phyloP scores from a whole-genome alignment of 2,888 invertebrate genomes.

The Trichogramma evanescens region DNA sequence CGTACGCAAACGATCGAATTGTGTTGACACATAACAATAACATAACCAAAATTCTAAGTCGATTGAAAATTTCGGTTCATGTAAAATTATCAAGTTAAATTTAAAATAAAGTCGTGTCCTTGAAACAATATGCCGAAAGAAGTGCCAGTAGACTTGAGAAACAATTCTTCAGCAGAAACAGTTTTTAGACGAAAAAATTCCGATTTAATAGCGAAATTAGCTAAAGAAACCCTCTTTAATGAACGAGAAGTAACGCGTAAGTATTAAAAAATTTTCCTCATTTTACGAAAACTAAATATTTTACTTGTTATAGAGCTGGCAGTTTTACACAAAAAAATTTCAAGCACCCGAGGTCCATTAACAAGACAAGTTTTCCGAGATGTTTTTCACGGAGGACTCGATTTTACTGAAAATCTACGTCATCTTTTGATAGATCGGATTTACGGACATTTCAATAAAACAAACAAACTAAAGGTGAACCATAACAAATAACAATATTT shows the following conservation, averaged over 20 bases:
- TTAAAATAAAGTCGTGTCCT: neutral
- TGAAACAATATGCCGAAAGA: constrained; percentile 34
- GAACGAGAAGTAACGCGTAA: constrained; percentile 37
- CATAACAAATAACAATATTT: neutral
- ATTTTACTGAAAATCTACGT: constrained; percentile 41
- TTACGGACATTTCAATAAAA: constrained; percentile 33
- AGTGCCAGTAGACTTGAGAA: constrained; percentile 32
- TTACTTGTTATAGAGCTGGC: constrained; percentile 30
- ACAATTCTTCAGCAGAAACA: constrained; percentile 31
- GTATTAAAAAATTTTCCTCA: neutral
- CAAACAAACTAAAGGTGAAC: constrained; percentile 27
- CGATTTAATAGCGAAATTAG: constrained; percentile 30
- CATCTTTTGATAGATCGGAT: constrained; percentile 39
- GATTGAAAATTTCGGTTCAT: neutral
- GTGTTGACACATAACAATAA: neutral
- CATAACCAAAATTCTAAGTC: neutral
- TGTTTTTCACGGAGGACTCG: constrained; percentile 36
- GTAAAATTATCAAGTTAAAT: neutral
- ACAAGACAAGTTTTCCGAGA: constrained; percentile 34
- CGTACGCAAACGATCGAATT: no score
- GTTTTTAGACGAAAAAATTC: constrained; percentile 35
- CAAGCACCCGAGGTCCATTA: constrained; percentile 31
- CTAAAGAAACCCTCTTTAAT: constrained; percentile 32
- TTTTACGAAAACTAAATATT: neutral
- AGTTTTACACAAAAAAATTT: constrained; percentile 37